Evolutionary conservation across 2,797 vertebrate genomes (phyloP), one percentile per base, ranked within the genome.

Genomic region (Pogoniulus pusillus): DNA sequence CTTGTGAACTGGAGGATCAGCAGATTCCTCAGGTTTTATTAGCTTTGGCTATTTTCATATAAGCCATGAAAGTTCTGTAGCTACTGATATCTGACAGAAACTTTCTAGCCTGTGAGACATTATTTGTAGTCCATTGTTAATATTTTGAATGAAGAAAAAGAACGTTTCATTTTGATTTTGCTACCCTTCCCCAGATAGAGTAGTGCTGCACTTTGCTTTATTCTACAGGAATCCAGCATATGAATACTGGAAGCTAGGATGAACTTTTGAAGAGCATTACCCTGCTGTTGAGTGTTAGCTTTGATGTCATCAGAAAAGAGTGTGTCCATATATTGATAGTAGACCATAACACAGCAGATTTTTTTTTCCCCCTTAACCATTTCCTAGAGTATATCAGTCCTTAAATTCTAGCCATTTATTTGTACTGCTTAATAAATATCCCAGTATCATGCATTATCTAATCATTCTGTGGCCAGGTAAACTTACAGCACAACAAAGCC

Each of bases 311-410:
- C 35, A 41, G 9, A 64, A 51, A 35, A 26, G 11, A 1, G 0
- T 2, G 0, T 83, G 53, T 9, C 62, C 7, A 11, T 75, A 70
- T 13, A 9, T 22, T 69, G 53, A 23, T 60, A 45, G 17, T 16
- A 16, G 32, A 3, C 14, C 47, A 34, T 77, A 77, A 78, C 26
- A 85, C 73, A 78, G 37, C 45, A 85, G 16, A 77, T 87, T 39
- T 85, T 79, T 82, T 51, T 12, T n/a, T 12, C 45, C 16, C 45
- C 41, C 45, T 49, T 75, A 80, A 62, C 10, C 20, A 18, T 86
- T 90, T 93, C 85, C 47, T 80, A 22, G 88, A 87, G 41, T 58
- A 23, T 85, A 68, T 76, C 80, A 69, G 81, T 95, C 80, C 64
- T 72, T 91, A 54, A 60, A 90, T 90, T 55, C 26, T 55, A 80